These are phyloP conservation scores for Cyprinus carpio DNA, from an alignment of 2,113 vertebrate genomes.

Conservation along the genomic window DNA sequence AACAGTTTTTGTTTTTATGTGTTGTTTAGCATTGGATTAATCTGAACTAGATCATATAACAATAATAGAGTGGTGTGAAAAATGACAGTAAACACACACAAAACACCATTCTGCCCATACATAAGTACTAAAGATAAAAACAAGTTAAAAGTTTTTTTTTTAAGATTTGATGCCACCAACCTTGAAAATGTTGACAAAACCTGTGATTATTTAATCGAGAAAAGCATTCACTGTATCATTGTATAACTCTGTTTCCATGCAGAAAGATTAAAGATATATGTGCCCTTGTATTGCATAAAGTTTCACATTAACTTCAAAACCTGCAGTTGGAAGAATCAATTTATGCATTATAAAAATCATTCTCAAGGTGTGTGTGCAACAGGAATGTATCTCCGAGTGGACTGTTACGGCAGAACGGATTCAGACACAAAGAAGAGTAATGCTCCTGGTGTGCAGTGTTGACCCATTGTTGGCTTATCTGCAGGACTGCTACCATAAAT, in stretches of 20 bases:
- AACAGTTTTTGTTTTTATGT: neutral
- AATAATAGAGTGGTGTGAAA: neutral
- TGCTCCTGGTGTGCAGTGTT: neutral
- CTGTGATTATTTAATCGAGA: neutral
- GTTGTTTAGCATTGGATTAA: neutral
- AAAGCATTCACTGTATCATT: neutral
- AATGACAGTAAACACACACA: too few relatives aligned
- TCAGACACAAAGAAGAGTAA: neutral
- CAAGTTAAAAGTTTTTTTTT: neutral
- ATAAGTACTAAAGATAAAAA: neutral
- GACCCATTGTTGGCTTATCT: slow-evolving; percentile 38
- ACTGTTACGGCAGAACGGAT: neutral
- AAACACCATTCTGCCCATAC: neutral
- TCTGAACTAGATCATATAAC: neutral
- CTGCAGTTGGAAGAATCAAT: neutral
- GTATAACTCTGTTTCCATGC: neutral
- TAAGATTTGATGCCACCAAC: neutral
- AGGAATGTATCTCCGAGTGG: neutral
- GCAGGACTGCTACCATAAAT: slow-evolving; percentile 30
- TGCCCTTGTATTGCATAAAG: neutral
- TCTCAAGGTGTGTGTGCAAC: neutral
- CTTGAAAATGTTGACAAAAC: neutral
- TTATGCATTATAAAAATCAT: too few relatives aligned
- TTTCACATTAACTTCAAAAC: slow-evolving; percentile 4
- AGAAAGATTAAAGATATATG: neutral